phyloP scores from a whole-genome alignment of 2,888 invertebrate genomes.

The Troglohyphantes excavatus region DNA sequence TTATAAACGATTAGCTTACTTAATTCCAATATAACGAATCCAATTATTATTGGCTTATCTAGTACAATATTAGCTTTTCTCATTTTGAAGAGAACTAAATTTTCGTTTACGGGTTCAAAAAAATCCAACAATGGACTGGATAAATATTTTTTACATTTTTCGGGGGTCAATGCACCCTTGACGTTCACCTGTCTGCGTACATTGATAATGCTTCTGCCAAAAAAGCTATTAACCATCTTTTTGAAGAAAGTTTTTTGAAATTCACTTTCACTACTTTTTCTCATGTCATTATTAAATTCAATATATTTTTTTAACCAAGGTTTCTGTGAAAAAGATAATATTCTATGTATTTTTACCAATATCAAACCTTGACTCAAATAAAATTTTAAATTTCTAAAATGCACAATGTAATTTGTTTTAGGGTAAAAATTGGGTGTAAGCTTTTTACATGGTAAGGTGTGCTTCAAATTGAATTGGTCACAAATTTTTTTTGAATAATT shows the following conservation, averaged over 20 bases:
- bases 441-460: conserved; percentile 12
- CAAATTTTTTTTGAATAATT: too few relatives aligned
- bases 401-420: conserved; percentile 4
- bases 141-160: conserved; percentile 10
- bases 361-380: neutral
- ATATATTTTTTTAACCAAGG: conserved; percentile 21
- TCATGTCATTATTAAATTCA: conserved; percentile 5
- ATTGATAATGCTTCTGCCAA: neutral
- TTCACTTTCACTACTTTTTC: conserved; percentile 8
- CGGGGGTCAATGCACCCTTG: neutral
- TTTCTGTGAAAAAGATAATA: conserved; percentile 2
- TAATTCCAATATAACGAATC: neutral
- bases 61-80: conserved; percentile 5
- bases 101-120: neutral
- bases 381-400: conserved; percentile 6
- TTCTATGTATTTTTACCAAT: conserved; percentile 5
- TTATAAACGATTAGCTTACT: neutral
- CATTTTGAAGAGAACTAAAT: conserved; percentile 1
- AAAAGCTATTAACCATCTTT: conserved; percentile 8
- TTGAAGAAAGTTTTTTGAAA: neutral
- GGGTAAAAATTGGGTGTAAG: conserved; percentile 7
- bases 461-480: too few relatives aligned
- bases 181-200: neutral
- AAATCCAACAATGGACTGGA: neutral
- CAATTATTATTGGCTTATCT: neutral